Conservation (phyloP, 2,888 invertebrate genomes). For the Parnassius mnemosyne region DNA sequence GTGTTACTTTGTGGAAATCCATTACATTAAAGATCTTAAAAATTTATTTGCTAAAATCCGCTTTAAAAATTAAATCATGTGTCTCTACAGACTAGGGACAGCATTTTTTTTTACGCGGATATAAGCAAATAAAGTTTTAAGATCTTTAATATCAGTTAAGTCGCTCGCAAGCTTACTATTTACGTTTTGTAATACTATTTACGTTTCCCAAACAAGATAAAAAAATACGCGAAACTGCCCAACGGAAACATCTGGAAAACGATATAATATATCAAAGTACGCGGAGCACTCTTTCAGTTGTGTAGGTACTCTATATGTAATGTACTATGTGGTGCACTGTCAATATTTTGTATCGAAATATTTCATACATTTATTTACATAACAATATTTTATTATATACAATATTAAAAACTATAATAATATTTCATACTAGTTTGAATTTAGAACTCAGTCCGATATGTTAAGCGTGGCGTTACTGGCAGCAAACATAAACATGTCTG, state of each 20-base stretch:
- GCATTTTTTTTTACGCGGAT: too few species aligned
- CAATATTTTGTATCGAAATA: slow-evolving; percentile 18
- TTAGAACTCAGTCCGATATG: slow-evolving; percentile 16
- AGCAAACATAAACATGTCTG: slow-evolving; percentile 13
- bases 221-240: slow-evolving; percentile 6
- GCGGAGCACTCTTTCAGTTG: too few species aligned
- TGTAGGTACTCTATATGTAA: too few species aligned
- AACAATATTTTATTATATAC: too few species aligned
- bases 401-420: background rate
- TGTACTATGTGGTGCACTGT: background rate
- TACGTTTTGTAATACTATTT: background rate
- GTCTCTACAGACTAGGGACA: too few species aligned
- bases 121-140: too few species aligned
- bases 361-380: slow-evolving; percentile 7
- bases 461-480: slow-evolving; percentile 2
- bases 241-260: background rate
- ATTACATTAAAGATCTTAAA: too few species aligned
- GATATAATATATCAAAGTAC: slow-evolving; percentile 15
- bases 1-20: too few species aligned
- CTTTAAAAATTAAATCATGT: too few species aligned
- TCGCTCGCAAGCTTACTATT: background rate
- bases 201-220: background rate
- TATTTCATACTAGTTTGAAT: slow-evolving; percentile 19
- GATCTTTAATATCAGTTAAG: too few species aligned
- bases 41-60: too few species aligned